These are phyloP conservation scores for Danio jaintianensis DNA, from an alignment of 2,797 vertebrate species.

Conservation along the genomic window DNA sequence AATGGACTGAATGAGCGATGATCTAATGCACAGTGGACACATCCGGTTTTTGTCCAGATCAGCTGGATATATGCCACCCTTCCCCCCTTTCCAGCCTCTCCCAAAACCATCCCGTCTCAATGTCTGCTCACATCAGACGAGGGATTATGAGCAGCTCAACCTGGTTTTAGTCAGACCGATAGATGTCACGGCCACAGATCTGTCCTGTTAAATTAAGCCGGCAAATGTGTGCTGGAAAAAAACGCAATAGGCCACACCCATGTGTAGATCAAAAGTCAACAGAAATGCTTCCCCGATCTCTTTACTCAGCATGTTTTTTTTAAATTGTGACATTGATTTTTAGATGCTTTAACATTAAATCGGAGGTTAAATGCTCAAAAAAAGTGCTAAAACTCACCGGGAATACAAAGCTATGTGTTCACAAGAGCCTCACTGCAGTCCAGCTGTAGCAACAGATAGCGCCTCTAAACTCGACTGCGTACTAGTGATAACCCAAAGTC, in stretches of 20 bases:
- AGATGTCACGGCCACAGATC: background rate
- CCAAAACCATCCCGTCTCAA: conserved; percentile 49
- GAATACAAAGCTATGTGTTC: conserved; percentile 10
- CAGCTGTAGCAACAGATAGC: conserved; percentile 67
- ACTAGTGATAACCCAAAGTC: conserved; percentile 68
- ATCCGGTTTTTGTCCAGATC: conserved; percentile 29
- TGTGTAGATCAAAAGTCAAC: conserved; percentile 23
- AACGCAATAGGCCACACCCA: conserved; percentile 20
- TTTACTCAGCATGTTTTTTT: too few species aligned
- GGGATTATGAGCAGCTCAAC: conserved; percentile 59
- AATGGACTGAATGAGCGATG: background rate
- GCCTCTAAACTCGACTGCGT: conserved; percentile 44
- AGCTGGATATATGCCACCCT: conserved; percentile 29
- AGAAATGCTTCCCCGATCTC: background rate
- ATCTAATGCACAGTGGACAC: background rate
- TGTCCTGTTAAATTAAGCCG: background rate
- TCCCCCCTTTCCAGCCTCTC: conserved; percentile 38
- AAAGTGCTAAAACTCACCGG: conserved; percentile 8
- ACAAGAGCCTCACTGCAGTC: conserved; percentile 28
- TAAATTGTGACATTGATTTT: background rate
- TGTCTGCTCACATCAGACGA: conserved; percentile 36
- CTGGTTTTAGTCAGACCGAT: conserved; percentile 36
- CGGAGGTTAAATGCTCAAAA: background rate
- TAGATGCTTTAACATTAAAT: background rate
- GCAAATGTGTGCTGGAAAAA: background rate